phyloP scores from a whole-genome alignment of 1,140 invertebrate genomes.

The Saxidomus purpurata region DNA sequence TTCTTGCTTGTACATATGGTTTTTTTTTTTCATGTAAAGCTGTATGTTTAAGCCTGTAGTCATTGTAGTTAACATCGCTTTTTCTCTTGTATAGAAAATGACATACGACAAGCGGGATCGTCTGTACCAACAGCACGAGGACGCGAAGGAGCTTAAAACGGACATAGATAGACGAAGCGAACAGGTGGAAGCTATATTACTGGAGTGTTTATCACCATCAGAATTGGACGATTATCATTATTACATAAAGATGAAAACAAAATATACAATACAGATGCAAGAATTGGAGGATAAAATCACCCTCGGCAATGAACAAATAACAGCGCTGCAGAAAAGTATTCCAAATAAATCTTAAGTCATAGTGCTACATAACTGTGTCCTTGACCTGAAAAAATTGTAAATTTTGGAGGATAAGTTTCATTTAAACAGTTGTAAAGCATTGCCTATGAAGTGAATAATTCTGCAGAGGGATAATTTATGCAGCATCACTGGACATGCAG shows the following conservation, averaged over 20 bases:
- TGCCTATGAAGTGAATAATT: too few species aligned
- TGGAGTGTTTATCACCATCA: slow-evolving; percentile 91
- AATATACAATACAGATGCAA: slow-evolving; percentile 93
- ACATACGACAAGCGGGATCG: slow-evolving; percentile 93
- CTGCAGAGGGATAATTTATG: too few species aligned
- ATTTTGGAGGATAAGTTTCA: neutral
- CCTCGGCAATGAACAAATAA: slow-evolving; percentile 94
- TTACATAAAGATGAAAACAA: slow-evolving; percentile 97
- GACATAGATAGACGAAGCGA: slow-evolving; percentile 94
- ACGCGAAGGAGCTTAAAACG: slow-evolving; percentile 94
- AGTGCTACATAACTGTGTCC: neutral
- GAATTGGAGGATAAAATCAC: slow-evolving; percentile 96
- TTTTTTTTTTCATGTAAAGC: too few species aligned
- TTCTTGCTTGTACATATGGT: too few species aligned
- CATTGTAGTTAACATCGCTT: too few species aligned
- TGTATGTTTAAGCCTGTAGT: too few species aligned
- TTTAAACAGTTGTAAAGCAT: too few species aligned
- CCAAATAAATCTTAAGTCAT: slow-evolving; percentile 69
- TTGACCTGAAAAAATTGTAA: neutral
- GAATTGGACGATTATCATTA: slow-evolving; percentile 95
- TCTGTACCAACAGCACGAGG: slow-evolving; percentile 92
- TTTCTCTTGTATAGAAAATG: slow-evolving; percentile 89
- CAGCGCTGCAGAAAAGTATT: slow-evolving; percentile 83
- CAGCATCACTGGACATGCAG: too few species aligned
- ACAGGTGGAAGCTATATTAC: slow-evolving; percentile 92